A percentile compares a stretch with the other conserved stretches of the same genome.
These are phyloP conservation scores for Hypsibius dujardini DNA, from an alignment of 1,140 invertebrate genomes.

Conservation along the genomic window DNA sequence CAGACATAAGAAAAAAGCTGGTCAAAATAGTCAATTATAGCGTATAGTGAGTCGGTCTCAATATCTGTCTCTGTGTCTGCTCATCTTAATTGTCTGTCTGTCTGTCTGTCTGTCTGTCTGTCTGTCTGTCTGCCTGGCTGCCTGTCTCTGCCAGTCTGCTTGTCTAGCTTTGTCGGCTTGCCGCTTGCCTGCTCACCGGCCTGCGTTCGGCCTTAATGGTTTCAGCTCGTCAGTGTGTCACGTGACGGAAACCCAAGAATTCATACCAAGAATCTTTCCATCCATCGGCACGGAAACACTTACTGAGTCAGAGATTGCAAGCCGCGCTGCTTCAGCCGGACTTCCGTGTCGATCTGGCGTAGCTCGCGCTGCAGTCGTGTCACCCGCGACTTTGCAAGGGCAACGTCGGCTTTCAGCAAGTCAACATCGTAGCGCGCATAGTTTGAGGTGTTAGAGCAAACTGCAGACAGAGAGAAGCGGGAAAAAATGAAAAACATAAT, in stretches of 20 bases:
- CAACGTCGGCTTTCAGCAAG: constrained; percentile 72
- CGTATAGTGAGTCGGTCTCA: too few species aligned
- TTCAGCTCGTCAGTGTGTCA: neutral
- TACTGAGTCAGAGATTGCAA: constrained; percentile 73
- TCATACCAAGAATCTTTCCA: too few species aligned
- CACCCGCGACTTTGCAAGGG: constrained; percentile 65
- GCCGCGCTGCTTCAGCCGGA: constrained; percentile 72
- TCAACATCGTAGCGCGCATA: constrained; percentile 86
- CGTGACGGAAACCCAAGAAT: neutral
- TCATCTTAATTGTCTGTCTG: too few species aligned
- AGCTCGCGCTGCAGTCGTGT: constrained; percentile 70
- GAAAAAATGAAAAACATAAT: too few species aligned
- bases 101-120: too few species aligned
- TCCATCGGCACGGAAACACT: constrained; percentile 29
- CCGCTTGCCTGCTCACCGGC: too few species aligned
- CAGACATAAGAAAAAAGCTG: constrained; percentile 8
- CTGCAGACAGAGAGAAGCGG: constrained; percentile 37
- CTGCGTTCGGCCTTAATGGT: too few species aligned
- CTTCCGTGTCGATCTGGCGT: constrained; percentile 72
- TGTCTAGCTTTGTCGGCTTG: too few species aligned
- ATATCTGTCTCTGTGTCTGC: too few species aligned
- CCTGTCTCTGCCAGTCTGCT: too few species aligned
- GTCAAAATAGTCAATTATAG: too few species aligned
- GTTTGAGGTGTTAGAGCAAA: constrained; percentile 72
- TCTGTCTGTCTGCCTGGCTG: too few species aligned